These are phyloP conservation scores for Lasioglossum figueresi DNA, from an alignment of 2,888 invertebrate genomes.

Conservation along the genomic window DNA sequence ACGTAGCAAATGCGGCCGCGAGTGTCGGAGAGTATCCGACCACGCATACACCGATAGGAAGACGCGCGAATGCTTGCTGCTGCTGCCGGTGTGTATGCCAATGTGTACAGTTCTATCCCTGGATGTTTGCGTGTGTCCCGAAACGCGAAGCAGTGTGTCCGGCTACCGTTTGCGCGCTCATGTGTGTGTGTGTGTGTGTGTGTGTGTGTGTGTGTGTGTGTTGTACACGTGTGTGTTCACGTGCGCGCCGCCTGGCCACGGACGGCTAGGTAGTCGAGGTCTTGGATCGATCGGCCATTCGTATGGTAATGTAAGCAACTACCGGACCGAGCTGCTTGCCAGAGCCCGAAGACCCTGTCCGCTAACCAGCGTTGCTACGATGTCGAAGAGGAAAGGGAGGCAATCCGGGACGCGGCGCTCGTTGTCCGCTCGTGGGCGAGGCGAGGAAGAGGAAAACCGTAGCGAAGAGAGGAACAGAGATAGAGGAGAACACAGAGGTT, in stretches of 20 bases:
- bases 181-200: constrained; percentile 13
- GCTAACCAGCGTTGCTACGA: constrained; percentile 62
- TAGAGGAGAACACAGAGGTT: constrained; percentile 10
- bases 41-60: constrained; percentile 12
- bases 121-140: constrained; percentile 11
- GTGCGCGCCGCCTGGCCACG: constrained; percentile 42
- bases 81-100: not conserved
- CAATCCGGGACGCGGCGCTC: constrained; percentile 57
- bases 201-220: constrained; percentile 1
- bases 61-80: constrained; percentile 11
- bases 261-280: constrained; percentile 71
- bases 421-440: constrained; percentile 35
- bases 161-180: not conserved
- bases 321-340: constrained; percentile 82
- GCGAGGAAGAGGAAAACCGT: constrained; percentile 7
- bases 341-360: constrained; percentile 74
- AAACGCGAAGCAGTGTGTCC: constrained; percentile 4
- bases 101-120: constrained; percentile 12
- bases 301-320: constrained; percentile 84
- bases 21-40: constrained; percentile 11
- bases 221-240: constrained; percentile 32
- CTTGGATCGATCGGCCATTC: constrained; percentile 83
- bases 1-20: constrained; percentile 23
- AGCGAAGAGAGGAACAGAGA: constrained; percentile 18
- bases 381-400: constrained; percentile 67